Evolutionary conservation across 2,113 vertebrate genomes (phyloP), one percentile per base, ranked within the genome.

Genomic region (Nestor notabilis): DNA sequence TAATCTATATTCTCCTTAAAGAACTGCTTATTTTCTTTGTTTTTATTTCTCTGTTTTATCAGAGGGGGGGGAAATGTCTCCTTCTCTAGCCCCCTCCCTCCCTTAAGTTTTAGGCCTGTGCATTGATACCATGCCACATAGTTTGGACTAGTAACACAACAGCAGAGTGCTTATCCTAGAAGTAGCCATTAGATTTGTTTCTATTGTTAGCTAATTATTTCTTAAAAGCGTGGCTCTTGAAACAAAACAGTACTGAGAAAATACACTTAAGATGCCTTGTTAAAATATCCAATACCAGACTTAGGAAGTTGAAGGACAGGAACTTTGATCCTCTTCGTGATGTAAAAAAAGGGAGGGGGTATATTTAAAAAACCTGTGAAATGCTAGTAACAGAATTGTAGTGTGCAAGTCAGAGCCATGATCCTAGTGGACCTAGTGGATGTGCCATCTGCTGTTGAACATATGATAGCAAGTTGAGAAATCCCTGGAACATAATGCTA

Each of bases 11-110:
- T 91, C 44, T 52, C 11, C 6, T 44, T 27, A 17, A 85, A 70
- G 11, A 69, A 63, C 23, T 39, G 21, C 2, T 39, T 37, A 5
- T 20, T 47, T 84, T 35, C 35, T 44, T 9, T 25, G 5, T 28
- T 24, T 33, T 1, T n/a, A 52, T 2, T 39, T 29, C 33, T 55
- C 7, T 5, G 47, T 74, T 82, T 60, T 72, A 53, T 69, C 12
- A 18, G 33, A 23, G 11, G 1, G 21, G 10, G 8, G 4, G 3
- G 2, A 20, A 44, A 7, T 9, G 27, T 14, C 4, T 46, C 9
- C 19, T 33, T 33, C 4, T 55, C 29, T 74, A 8, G 66, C 9
- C 7, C 13, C 5, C 6, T 80, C 0, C 0, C 6, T 24, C 13
- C 5, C 5, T 84, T 35, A 17, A 46, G 7, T 46, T 72, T 70